Conservation (phyloP, 2,797 vertebrate species). For the Coregonus ussuriensis region DNA sequence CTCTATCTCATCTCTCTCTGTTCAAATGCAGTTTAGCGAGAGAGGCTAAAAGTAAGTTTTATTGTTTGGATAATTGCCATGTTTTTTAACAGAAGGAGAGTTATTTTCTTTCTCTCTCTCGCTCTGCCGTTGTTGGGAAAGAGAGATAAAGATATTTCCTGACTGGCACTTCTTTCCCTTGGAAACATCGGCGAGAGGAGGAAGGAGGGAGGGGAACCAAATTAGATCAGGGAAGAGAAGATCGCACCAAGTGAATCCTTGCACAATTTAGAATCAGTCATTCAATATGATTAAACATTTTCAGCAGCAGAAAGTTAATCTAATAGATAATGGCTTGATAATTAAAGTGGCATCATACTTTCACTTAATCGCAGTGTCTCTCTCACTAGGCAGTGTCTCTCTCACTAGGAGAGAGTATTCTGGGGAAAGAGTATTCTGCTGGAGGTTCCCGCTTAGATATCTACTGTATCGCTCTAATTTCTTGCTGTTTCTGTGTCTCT, state of each 20-base stretch:
- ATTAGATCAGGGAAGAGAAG: constrained; percentile 22
- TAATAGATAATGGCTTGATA: constrained; percentile 37
- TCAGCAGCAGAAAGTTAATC: constrained; percentile 34
- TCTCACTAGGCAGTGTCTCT: too few relatives aligned
- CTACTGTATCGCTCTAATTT: too few relatives aligned
- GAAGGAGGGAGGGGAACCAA: constrained; percentile 2
- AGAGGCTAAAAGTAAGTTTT: constrained; percentile 18
- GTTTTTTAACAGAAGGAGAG: constrained; percentile 41
- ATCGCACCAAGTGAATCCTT: constrained; percentile 15
- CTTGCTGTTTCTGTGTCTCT: too few relatives aligned
- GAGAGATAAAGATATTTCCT: constrained; percentile 13
- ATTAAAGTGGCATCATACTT: constrained; percentile 15
- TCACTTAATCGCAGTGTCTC: constrained; percentile 15
- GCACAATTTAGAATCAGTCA: constrained; percentile 22
- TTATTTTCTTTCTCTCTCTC: constrained; percentile 23
- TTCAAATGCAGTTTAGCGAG: constrained; percentile 31
- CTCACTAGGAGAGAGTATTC: too few relatives aligned
- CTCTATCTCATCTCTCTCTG: constrained; percentile 8
- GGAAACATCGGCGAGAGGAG: neutral
- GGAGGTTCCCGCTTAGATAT: neutral
- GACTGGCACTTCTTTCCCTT: constrained; percentile 3
- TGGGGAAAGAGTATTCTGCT: neutral
- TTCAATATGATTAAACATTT: constrained; percentile 31
- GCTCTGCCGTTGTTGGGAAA: constrained; percentile 13
- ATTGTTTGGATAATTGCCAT: constrained; percentile 42